Percentiles rank a stretch among this genome's conserved stretches.
These are phyloP conservation scores for Geothlypis trichas DNA, from an alignment of 2,113 vertebrate genomes.

Conservation along the genomic window DNA sequence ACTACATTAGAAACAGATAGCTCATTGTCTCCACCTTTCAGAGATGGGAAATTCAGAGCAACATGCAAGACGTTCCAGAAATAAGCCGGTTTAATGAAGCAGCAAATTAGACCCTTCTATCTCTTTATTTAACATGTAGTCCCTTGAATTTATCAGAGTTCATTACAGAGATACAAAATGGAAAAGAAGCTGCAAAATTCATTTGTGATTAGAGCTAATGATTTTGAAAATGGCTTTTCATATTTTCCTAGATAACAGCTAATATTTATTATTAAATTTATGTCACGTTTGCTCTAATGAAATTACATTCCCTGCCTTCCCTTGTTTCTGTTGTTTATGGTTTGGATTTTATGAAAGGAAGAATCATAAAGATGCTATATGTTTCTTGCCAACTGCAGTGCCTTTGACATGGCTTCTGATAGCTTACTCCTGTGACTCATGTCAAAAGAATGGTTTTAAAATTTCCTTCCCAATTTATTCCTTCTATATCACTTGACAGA, in stretches of 20 bases:
- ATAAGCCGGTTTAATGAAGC: constrained; percentile 79
- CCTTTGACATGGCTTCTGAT: constrained; percentile 26
- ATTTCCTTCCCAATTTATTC: constrained; percentile 41
- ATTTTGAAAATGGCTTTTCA: constrained; percentile 69
- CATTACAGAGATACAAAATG: constrained; percentile 71
- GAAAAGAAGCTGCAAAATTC: constrained; percentile 68
- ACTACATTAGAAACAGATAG: constrained; percentile 72
- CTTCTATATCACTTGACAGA: constrained; percentile 5
- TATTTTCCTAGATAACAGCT: constrained; percentile 56
- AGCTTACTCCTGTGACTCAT: constrained; percentile 38
- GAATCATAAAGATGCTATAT: constrained; percentile 16
- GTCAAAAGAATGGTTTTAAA: constrained; percentile 43
- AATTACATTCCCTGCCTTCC: constrained; percentile 35
- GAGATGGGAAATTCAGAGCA: constrained; percentile 74
- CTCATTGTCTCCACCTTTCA: constrained; percentile 67
- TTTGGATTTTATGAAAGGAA: constrained; percentile 14
- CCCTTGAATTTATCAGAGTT: constrained; percentile 74
- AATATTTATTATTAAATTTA: constrained; percentile 75
- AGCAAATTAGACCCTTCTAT: constrained; percentile 81
- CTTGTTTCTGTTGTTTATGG: constrained; percentile 62
- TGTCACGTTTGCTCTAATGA: constrained; percentile 60
- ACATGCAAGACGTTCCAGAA: constrained; percentile 69
- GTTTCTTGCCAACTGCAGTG: background rate
- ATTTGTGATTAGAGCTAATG: constrained; percentile 74
- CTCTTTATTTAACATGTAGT: constrained; percentile 82